Evolutionary conservation across 64 coral and sea anemone genomes (phyloP).

Genomic region (Porites australiensis): DNA sequence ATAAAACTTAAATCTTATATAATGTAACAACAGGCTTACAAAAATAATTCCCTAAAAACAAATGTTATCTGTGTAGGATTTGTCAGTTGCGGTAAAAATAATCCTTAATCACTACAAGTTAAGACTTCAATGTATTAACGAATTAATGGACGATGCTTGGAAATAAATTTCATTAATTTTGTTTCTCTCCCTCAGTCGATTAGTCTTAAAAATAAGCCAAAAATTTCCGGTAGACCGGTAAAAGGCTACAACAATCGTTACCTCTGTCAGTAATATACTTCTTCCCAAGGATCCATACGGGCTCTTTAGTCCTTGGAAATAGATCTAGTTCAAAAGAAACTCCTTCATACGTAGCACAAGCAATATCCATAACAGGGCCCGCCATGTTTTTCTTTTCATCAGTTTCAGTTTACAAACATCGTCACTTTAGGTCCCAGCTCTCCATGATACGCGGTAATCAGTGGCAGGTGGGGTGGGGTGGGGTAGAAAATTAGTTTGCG

Average conservation of each 20-base stretch:
- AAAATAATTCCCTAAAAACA: too few relatives aligned
- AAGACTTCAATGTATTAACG: neutral
- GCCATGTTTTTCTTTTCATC: slow-evolving; percentile 76
- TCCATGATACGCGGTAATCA: too few relatives aligned
- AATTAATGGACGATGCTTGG: neutral
- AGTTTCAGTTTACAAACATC: slow-evolving; percentile 56
- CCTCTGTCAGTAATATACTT: slow-evolving; percentile 85
- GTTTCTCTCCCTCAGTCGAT: neutral
- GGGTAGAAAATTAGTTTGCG: too few relatives aligned
- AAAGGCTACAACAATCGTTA: neutral
- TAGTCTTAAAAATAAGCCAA: neutral
- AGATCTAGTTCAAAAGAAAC: slow-evolving; percentile 82
- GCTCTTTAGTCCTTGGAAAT: slow-evolving; percentile 81
- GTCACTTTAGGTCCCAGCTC: too few relatives aligned
- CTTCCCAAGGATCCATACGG: slow-evolving; percentile 96
- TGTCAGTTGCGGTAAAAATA: neutral
- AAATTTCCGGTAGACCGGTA: neutral
- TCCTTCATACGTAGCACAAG: slow-evolving; percentile 97
- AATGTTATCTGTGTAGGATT: neutral
- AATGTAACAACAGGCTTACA: too few relatives aligned
- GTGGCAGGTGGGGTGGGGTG: too few relatives aligned
- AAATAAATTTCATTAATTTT: neutral
- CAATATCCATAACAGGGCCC: slow-evolving; percentile 88
- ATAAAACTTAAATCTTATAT: too few relatives aligned
- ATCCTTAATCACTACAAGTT: neutral